Base-by-base conservation (phyloP, 1,140 invertebrate species). In the Panonychus citri region DNA sequence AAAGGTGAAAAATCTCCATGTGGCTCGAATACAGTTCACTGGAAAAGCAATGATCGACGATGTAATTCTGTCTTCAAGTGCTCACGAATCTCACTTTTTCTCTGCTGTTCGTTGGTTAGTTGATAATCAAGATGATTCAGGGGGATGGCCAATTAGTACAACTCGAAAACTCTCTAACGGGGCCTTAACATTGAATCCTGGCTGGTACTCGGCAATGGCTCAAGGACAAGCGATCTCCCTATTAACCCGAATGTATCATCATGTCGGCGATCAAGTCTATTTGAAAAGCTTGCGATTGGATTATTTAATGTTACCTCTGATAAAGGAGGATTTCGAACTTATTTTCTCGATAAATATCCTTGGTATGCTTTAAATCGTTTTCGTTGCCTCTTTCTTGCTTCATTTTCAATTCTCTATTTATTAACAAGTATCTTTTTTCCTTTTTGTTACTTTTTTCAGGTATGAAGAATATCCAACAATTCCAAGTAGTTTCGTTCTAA, bases 391-490 rank as follows among this genome's bases (percentile, higher is more conserved):
- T 34, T 34, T 34, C 5, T 34, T 7, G 5, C 12, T 34, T 7
- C 12, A 34, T 34, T 34, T 7, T 5, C 30, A 34, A 34, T 34
- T 34, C 30, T 34, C 30, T 34, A 12, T 34, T 34, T 34, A 34
- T 34, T 34, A 34, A 34, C 30, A 34, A 7, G 12, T 34, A 34
- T 7, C 12, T 34, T 34, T 34, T 5, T 0, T 34, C 30, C 12
- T 34, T 34, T 34, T 5, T 0, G 5, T 12, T 34, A 12, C 5
- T 7, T 34, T 34, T 34, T 34, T 2, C n/a, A 46, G 43, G 43
- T 98, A 93, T 67, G 94, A 99, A 70, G 94, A 99, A 66, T 99
- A 98, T 70, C 94, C 94, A 5, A 97, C 94, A 0, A 81, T 77
- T 37, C 93, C 93, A 0, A 77, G 86, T 4, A 85, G 85, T 3